These are phyloP conservation scores for Zoanthus solanderi DNA, from an alignment of 92 coral and sea anemone genomes.

Conservation along the genomic window DNA sequence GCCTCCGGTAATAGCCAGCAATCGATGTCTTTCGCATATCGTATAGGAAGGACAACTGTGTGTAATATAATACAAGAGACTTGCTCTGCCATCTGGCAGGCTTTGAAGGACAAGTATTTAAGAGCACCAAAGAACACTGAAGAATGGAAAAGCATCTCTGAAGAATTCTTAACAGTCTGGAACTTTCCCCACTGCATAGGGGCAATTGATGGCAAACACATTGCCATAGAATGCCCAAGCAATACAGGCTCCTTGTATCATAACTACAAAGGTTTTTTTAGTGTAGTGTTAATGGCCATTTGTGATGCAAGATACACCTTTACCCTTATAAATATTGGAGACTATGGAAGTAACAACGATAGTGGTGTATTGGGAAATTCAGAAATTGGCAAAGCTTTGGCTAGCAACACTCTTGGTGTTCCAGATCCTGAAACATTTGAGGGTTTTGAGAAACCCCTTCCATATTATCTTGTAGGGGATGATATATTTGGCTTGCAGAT, in stretches of 20 bases:
- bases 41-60: conserved; percentile 57
- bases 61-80: conserved; percentile 63
- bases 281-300: conserved; percentile 68
- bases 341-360: conserved; percentile 68
- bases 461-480: conserved; percentile 63
- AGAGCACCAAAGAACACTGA: conserved; percentile 54
- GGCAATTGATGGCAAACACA: background rate
- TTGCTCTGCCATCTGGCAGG: conserved; percentile 35
- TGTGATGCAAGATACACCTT: conserved; percentile 73
- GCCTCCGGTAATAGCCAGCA: conserved; percentile 63
- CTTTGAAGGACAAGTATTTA: conserved; percentile 34
- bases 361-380: conserved; percentile 65
- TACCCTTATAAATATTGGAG: conserved; percentile 61
- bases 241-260: conserved; percentile 56
- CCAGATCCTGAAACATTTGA: conserved; percentile 56
- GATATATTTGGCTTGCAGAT: conserved; percentile 56
- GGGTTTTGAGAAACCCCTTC: conserved; percentile 36
- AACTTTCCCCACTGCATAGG: background rate
- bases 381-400: conserved; percentile 60
- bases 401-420: conserved; percentile 46
- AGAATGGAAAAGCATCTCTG: conserved; percentile 64
- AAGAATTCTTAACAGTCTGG: conserved; percentile 59
- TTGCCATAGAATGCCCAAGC: too few species aligned
- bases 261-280: conserved; percentile 66
- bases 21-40: conserved; percentile 56